Percentiles rank a stretch among this genome's conserved stretches.
Conservation (phyloP, 2,888 invertebrate species). For the Junonia oenone region DNA sequence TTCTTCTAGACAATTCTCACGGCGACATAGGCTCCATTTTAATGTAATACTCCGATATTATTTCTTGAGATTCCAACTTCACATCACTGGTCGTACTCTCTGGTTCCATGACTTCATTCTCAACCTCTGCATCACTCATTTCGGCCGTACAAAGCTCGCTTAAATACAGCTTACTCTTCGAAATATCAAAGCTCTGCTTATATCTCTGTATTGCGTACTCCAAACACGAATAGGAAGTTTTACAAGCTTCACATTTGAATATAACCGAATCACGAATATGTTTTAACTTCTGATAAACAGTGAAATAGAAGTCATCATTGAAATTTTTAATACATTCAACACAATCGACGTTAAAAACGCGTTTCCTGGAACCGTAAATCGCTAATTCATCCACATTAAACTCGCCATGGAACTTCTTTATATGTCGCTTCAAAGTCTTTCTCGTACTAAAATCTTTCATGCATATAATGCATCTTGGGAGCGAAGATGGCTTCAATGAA, state of each 20-base stretch:
- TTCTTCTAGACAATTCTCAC: not conserved
- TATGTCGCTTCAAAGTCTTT: conserved; percentile 60
- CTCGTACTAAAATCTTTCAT: conserved; percentile 63
- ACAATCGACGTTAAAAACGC: conserved; percentile 48
- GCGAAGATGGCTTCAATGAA: conserved; percentile 37
- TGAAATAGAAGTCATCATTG: conserved; percentile 43
- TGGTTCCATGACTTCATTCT: conserved; percentile 44
- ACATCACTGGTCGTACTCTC: conserved; percentile 48
- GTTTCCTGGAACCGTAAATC: conserved; percentile 41
- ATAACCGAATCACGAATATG: conserved; percentile 43
- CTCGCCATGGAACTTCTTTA: conserved; percentile 58
- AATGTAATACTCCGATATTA: conserved; percentile 32
- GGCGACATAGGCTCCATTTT: conserved; percentile 41
- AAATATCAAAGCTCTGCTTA: conserved; percentile 37
- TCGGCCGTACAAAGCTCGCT: conserved; percentile 62
- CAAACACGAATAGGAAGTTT: conserved; percentile 41
- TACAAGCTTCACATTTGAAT: conserved; percentile 52
- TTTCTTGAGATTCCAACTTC: conserved; percentile 39
- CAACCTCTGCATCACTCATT: conserved; percentile 54
- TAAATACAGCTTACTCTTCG: conserved; percentile 49
- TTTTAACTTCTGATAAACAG: conserved; percentile 43
- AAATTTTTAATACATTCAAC: conserved; percentile 52
- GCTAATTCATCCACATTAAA: conserved; percentile 56
- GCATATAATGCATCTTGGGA: conserved; percentile 57
- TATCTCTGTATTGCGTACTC: conserved; percentile 54